Evolutionary conservation across 2,797 vertebrate genomes (phyloP).

Genomic region (Spondyliosoma cantharus): DNA sequence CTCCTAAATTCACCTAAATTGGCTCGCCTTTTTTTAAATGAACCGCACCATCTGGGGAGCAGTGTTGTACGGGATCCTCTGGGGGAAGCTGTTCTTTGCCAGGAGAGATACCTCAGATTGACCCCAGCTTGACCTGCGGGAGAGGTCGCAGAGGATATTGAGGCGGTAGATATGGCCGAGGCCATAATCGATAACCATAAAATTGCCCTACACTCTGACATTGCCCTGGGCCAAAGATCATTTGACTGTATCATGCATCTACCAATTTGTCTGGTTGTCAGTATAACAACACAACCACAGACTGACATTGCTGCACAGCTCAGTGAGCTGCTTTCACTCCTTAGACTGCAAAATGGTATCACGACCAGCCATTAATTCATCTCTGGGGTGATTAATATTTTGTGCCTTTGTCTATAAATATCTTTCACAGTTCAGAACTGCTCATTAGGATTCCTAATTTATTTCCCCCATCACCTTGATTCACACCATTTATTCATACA

Average conservation of each 20-base stretch:
- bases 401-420: constrained; percentile 38
- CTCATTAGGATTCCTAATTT: constrained; percentile 37
- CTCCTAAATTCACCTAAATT: constrained; percentile 51
- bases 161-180: constrained; percentile 8
- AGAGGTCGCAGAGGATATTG: constrained; percentile 32
- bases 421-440: constrained; percentile 16
- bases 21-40: constrained; percentile 26
- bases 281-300: background rate
- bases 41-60: constrained; percentile 9
- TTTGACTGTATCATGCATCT: constrained; percentile 29
- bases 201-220: constrained; percentile 34
- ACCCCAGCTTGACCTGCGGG: constrained; percentile 34
- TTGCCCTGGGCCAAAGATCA: constrained; percentile 28
- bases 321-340: background rate
- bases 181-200: constrained; percentile 51
- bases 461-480: constrained; percentile 35
- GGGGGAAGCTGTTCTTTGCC: constrained; percentile 10
- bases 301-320: constrained; percentile 3
- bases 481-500: constrained; percentile 45
- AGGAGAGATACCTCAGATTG: constrained; percentile 27
- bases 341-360: constrained; percentile 6
- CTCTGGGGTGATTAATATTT: constrained; percentile 28
- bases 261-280: constrained; percentile 23
- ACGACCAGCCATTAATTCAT: constrained; percentile 19
- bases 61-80: background rate